A percentile compares a stretch with the other conserved stretches of the same genome.
These are phyloP conservation scores for Turritopsis dohrnii DNA, from an alignment of 30 jellyfish, hydroid and myxozoan genomes.

Conservation along the genomic window DNA sequence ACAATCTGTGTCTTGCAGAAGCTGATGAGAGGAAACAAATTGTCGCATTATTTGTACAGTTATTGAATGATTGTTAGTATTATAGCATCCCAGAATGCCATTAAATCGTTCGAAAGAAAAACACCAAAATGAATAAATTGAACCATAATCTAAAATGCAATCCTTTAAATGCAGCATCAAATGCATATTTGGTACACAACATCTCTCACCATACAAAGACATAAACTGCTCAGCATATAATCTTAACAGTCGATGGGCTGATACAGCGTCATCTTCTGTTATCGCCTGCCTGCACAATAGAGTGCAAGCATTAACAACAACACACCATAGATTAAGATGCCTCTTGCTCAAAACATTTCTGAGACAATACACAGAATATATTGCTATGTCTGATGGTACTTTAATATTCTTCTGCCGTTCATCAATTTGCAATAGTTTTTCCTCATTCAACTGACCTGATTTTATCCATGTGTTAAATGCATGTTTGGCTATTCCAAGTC, in stretches of 20 bases:
- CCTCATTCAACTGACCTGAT: background rate
- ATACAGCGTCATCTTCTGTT: constrained; percentile 5
- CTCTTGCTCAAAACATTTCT: background rate
- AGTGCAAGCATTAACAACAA: constrained; percentile 1
- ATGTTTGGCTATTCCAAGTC: background rate
- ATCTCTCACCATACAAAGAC: background rate
- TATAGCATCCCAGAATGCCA: constrained; percentile 12
- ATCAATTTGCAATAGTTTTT: background rate
- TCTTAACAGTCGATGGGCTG: constrained; percentile 7
- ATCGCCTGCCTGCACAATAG: constrained; percentile 2
- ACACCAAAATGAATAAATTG: background rate
- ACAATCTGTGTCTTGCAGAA: background rate
- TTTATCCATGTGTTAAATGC: background rate
- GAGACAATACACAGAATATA: constrained; percentile 8
- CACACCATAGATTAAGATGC: background rate
- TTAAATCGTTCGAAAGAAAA: constrained; percentile 15
- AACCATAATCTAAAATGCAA: constrained; percentile 15
- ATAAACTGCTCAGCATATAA: background rate
- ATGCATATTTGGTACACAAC: constrained; percentile 17
- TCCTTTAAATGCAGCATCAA: constrained; percentile 5
- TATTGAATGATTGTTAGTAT: constrained; percentile 5
- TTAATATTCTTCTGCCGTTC: background rate
- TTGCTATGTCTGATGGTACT: constrained; percentile 9
- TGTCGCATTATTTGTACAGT: background rate
- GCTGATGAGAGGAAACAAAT: constrained; percentile 3